Evolutionary conservation across 1,140 invertebrate species (phyloP).

Genomic region (Meloidogyne hapla): DNA sequence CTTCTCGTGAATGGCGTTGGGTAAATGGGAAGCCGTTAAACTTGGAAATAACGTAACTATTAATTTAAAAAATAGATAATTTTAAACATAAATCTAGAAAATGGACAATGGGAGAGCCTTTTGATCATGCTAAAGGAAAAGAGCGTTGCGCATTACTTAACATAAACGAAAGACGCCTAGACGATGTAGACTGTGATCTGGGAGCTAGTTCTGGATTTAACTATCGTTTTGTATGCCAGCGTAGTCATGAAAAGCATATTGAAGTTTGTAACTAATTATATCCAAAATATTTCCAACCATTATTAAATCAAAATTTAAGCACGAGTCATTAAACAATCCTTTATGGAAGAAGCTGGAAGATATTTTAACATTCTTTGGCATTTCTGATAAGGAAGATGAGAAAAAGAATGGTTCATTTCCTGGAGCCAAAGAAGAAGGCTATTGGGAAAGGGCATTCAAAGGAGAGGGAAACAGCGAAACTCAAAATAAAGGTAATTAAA

Average conservation of each 20-base stretch:
- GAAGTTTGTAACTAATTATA: slow-evolving; percentile 36
- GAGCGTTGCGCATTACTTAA: slow-evolving; percentile 49
- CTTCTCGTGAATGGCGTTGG: slow-evolving; percentile 40
- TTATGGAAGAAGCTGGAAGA: slow-evolving; percentile 57
- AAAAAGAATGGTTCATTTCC: slow-evolving; percentile 5
- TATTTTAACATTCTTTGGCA: slow-evolving; percentile 50
- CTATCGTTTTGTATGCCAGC: slow-evolving; percentile 47
- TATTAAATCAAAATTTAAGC: slow-evolving; percentile 33
- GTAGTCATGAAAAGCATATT: slow-evolving; percentile 47
- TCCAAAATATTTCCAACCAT: not conserved
- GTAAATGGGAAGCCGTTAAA: slow-evolving; percentile 38
- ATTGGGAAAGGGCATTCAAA: slow-evolving; percentile 37
- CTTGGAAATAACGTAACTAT: slow-evolving; percentile 22
- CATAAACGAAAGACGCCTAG: slow-evolving; percentile 37
- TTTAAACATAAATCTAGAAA: slow-evolving; percentile 18
- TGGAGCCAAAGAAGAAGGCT: slow-evolving; percentile 37
- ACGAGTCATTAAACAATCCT: slow-evolving; percentile 52
- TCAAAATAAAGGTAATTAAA: not conserved
- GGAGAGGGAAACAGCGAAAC: not conserved
- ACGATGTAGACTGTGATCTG: slow-evolving; percentile 51
- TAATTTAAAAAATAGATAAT: slow-evolving; percentile 10
- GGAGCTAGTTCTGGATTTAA: slow-evolving; percentile 16
- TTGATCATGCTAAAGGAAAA: slow-evolving; percentile 45
- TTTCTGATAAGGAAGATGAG: slow-evolving; percentile 16
- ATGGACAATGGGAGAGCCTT: slow-evolving; percentile 46